Evolutionary conservation across 2,888 invertebrate species (phyloP), one percentile per base, ranked within the genome.

Genomic region (Nysson spinosus): DNA sequence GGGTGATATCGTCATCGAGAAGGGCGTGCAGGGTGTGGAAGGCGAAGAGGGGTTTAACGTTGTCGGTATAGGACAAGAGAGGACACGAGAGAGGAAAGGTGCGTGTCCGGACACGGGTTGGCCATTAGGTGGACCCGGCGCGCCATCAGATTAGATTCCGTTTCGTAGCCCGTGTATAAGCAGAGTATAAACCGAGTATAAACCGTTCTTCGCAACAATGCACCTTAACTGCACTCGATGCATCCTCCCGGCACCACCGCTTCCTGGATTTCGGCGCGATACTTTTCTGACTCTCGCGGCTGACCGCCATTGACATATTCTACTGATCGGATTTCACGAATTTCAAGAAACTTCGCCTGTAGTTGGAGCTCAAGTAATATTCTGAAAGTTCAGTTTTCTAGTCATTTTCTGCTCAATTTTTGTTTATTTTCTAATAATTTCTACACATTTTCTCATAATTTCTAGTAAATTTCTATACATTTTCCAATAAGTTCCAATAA

Each of bases 41-140:
- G n/a, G n/a, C 57, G 75, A 82, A 84, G 84, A 85, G 81, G 83
- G 82, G 81, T 83, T 81, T 80, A 80, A 79, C 61, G 78, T 82
- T 80, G 78, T 75, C 75, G 75, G 74, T 49, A 43, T 63, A 58
- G 57, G 69, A 63, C 66, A 70, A 69, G 72, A 63, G 35, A 43
- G 51, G 49, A 65, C 50, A 34, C 26, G 50, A 60, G 69, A 72
- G 71, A 72, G 68, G 75, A 60, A 77, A 83, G 85, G 83, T 86
- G 86, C 86, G 86, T 85, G 85, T 84, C 85, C 81, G 81, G 83
- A 87, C 86, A 87, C 83, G 86, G 86, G 83, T 87, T 86, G 85
- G 84, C 86, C 86, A 87, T 86, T 87, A 87, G 83, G 83, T 83
- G 83, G 85, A 83, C 82, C 85, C 79, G 64, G 60, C 77, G 85